phyloP scores from a whole-genome alignment of 1,140 invertebrate species.

The Caerostris darwini region DNA sequence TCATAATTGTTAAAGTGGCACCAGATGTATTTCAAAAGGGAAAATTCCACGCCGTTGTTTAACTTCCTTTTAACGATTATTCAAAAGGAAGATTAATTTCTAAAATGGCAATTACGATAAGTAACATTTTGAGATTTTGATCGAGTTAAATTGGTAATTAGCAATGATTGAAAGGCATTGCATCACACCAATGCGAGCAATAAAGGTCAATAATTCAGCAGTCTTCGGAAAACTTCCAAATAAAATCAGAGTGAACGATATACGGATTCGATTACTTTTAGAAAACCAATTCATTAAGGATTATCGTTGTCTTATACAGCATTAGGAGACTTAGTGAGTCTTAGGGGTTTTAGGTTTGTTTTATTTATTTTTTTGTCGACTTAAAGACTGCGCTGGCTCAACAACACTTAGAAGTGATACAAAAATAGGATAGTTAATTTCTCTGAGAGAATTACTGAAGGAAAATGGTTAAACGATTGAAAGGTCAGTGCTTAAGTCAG shows the following conservation, averaged over 20 bases:
- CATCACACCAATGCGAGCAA: not conserved
- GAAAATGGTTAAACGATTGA: not conserved
- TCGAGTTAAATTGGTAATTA: constrained; percentile 19
- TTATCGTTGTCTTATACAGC: constrained; percentile 53
- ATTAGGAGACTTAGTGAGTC: constrained; percentile 58
- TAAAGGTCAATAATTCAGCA: constrained; percentile 31
- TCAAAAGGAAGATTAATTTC: constrained; percentile 14
- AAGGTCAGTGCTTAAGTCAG: not conserved
- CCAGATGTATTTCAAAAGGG: constrained; percentile 22
- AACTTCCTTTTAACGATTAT: constrained; percentile 23
- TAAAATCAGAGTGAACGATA: constrained; percentile 9
- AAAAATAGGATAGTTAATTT: constrained; percentile 48
- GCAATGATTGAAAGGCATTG: constrained; percentile 7
- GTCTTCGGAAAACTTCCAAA: not conserved
- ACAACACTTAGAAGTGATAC: constrained; percentile 27
- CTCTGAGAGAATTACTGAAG: constrained; percentile 10
- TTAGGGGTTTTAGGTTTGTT: constrained; percentile 61
- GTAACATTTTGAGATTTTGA: constrained; percentile 40
- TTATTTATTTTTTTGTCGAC: constrained; percentile 5
- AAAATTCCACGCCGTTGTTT: not conserved
- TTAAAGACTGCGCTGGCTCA: not conserved
- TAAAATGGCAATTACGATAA: constrained; percentile 35
- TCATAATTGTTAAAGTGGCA: constrained; percentile 36
- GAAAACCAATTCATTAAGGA: constrained; percentile 68
- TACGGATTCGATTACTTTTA: constrained; percentile 42